A percentile compares a stretch with the other conserved stretches of the same genome.
phyloP scores from a whole-genome alignment of 2,797 vertebrate genomes.

The Lophotriccus pileatus region DNA sequence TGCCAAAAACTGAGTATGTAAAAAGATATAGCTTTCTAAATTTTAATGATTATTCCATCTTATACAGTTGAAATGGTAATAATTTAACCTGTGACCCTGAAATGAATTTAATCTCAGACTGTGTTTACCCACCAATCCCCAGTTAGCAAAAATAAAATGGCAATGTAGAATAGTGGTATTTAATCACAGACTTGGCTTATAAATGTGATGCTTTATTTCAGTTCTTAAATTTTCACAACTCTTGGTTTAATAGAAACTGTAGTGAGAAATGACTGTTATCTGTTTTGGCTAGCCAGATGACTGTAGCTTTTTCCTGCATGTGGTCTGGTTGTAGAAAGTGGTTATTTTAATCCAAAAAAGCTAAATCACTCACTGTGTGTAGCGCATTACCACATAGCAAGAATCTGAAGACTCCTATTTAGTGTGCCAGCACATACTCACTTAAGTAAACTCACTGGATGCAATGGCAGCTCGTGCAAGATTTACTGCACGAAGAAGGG shows the following conservation, averaged over 20 bases:
- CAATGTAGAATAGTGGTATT: background rate
- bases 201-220: background rate
- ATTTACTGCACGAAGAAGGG: background rate
- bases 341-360: background rate
- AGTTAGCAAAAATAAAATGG: background rate
- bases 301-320: background rate
- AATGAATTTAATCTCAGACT: background rate
- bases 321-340: background rate
- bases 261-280: background rate
- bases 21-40: background rate
- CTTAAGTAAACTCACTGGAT: background rate
- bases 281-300: fast-evolving
- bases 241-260: background rate
- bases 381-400: background rate
- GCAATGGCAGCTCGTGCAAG: background rate
- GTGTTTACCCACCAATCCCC: background rate
- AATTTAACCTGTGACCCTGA: background rate
- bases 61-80: background rate
- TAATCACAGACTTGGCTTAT: background rate
- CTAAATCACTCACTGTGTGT: background rate
- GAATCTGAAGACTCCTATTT: background rate
- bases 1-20: background rate
- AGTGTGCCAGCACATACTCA: background rate
- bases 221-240: background rate
- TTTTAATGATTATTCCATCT: background rate